These are phyloP conservation scores for Poeciliopsis gracilis DNA, from an alignment of 2,797 vertebrate species.

Conservation along the genomic window DNA sequence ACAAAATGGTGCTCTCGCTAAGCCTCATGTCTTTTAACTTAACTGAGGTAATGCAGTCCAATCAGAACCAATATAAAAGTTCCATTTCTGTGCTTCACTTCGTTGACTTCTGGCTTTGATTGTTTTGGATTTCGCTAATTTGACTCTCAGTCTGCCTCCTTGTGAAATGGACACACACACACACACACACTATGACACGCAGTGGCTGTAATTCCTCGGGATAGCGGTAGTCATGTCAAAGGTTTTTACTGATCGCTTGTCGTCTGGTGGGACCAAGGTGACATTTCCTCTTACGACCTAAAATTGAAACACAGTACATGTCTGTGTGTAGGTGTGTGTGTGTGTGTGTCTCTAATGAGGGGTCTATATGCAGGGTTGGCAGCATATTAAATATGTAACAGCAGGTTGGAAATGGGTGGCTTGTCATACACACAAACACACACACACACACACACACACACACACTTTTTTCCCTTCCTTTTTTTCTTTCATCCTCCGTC, in stretches of 20 bases:
- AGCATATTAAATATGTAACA: conserved; percentile 78
- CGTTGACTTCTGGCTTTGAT: conserved; percentile 11
- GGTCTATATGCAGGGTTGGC: conserved; percentile 77
- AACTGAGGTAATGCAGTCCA: background rate
- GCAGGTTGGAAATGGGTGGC: conserved; percentile 63
- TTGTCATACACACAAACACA: conserved; percentile 54
- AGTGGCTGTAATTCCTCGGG: conserved; percentile 46
- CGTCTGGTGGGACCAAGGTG: conserved; percentile 71
- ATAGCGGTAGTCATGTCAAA: conserved; percentile 61
- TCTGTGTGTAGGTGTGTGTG: background rate
- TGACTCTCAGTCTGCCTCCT: conserved; percentile 6
- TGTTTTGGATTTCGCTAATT: conserved; percentile 23
- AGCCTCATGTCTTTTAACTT: conserved; percentile 33
- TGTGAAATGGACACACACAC: background rate
- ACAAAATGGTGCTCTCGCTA: conserved; percentile 31
- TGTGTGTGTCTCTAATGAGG: conserved; percentile 60
- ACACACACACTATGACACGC: conserved; percentile 19
- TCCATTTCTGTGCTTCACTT: conserved; percentile 1
- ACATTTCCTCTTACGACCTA: conserved; percentile 72
- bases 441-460: conserved; percentile 16
- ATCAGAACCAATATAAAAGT: conserved; percentile 29
- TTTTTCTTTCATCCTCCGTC: background rate
- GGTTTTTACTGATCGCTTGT: conserved; percentile 72
- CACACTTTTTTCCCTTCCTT: conserved; percentile 10
- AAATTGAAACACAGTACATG: conserved; percentile 48